Evolutionary conservation across 2,888 invertebrate genomes (phyloP).

Genomic region (Drosophila flavopinicola): DNA sequence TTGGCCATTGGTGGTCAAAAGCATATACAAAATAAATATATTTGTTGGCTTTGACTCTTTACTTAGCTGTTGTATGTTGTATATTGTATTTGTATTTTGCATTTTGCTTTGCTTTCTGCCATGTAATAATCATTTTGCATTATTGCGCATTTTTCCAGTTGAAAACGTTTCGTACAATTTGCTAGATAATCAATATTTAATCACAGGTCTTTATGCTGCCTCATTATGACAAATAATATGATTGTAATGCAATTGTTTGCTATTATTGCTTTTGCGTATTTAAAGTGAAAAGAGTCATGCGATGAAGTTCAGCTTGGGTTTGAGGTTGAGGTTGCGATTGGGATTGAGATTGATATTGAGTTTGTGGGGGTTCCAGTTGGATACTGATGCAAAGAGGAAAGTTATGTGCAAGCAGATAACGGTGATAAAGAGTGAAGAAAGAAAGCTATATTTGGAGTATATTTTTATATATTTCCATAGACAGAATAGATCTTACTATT

Average conservation of each 20-base stretch:
- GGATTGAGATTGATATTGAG: not conserved
- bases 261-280: conserved; percentile 13
- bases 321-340: conserved; percentile 5
- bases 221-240: conserved; percentile 60
- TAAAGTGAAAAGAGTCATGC: conserved; percentile 40
- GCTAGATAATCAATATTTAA: conserved; percentile 69
- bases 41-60: conserved; percentile 21
- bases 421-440: not conserved
- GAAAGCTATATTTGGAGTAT: conserved; percentile 16
- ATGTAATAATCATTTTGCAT: conserved; percentile 56
- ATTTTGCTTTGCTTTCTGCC: conserved; percentile 30
- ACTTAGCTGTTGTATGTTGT: not conserved
- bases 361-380: conserved; percentile 19
- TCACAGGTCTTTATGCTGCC: conserved; percentile 54
- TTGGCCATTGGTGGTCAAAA: conserved; percentile 51
- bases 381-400: conserved; percentile 22
- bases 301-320: conserved; percentile 40
- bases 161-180: conserved; percentile 56
- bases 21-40: conserved; percentile 16
- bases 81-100: conserved; percentile 17
- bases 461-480: not conserved
- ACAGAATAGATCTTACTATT: too few relatives aligned
- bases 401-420: conserved; percentile 1
- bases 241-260: conserved; percentile 32
- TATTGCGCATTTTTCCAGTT: conserved; percentile 67